phyloP scores from a whole-genome alignment of 2,888 invertebrate genomes.

The Heliconius charithonia region DNA sequence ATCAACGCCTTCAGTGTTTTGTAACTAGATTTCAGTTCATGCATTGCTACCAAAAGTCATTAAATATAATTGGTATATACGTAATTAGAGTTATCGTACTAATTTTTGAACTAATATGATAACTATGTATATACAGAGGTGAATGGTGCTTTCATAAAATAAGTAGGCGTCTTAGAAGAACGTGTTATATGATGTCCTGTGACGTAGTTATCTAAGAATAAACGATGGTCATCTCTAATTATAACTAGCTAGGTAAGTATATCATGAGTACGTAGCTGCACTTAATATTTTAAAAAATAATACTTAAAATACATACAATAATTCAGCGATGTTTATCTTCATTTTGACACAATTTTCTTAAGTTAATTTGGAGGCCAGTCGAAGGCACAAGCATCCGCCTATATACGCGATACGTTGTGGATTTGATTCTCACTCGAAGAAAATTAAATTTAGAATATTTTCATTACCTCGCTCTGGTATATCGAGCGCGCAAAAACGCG shows the following conservation, averaged over 20 bases:
- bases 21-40: background rate
- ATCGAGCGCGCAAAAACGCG: too few relatives aligned
- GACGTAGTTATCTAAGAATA: slow-evolving; percentile 76
- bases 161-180: slow-evolving; percentile 39
- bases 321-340: background rate
- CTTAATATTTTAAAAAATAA: slow-evolving; percentile 2
- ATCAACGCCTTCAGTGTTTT: slow-evolving; percentile 1
- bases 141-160: slow-evolving; percentile 34
- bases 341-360: too few relatives aligned
- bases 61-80: background rate
- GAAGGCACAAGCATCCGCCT: too few relatives aligned
- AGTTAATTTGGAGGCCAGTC: too few relatives aligned
- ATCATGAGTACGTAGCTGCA: slow-evolving; percentile 25
- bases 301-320: background rate
- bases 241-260: slow-evolving; percentile 51
- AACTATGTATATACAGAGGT: background rate
- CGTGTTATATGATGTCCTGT: slow-evolving; percentile 62
- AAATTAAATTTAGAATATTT: too few relatives aligned
- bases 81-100: slow-evolving; percentile 11
- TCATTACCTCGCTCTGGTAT: too few relatives aligned
- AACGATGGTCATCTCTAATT: slow-evolving; percentile 76
- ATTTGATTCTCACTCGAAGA: too few relatives aligned
- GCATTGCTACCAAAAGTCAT: background rate
- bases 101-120: slow-evolving; percentile 7
- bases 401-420: too few relatives aligned